A percentile compares a stretch with the other conserved stretches of the same genome.
Conservation (phyloP, 2,797 vertebrate genomes). For the Euthynnus affinis region DNA sequence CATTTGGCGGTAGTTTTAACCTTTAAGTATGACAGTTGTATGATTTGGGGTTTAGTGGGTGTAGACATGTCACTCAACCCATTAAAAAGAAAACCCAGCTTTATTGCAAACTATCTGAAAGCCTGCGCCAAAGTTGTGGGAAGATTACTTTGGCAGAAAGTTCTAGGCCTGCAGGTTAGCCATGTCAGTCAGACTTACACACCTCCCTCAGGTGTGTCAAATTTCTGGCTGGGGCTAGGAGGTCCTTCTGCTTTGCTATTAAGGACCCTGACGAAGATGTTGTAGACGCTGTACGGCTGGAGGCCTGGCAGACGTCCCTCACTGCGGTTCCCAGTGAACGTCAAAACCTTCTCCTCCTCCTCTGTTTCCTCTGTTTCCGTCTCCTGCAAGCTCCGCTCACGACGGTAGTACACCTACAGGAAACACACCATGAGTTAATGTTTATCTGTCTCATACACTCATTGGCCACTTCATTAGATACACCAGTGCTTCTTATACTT, state of each 20-base stretch:
- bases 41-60: no score
- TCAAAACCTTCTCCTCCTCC: constrained; percentile 87
- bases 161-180: not conserved
- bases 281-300: constrained; percentile 92
- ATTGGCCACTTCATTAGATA: not conserved
- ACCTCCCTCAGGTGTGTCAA: constrained; percentile 97
- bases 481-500: not conserved
- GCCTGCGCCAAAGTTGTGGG: no score
- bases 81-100: not conserved
- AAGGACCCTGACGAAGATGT: constrained; percentile 89
- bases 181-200: constrained; percentile 32
- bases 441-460: not conserved
- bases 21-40: not conserved
- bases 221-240: constrained; percentile 85
- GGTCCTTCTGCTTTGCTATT: constrained; percentile 96
- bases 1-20: not conserved
- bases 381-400: constrained; percentile 84
- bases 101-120: no score
- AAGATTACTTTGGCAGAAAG: not conserved
- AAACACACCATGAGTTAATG: not conserved
- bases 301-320: constrained; percentile 91
- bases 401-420: constrained; percentile 92
- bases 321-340: constrained; percentile 90
- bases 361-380: constrained; percentile 81
- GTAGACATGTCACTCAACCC: no score